phyloP scores from a whole-genome alignment of 2,888 invertebrate species.

The Petrophora chlorosata region DNA sequence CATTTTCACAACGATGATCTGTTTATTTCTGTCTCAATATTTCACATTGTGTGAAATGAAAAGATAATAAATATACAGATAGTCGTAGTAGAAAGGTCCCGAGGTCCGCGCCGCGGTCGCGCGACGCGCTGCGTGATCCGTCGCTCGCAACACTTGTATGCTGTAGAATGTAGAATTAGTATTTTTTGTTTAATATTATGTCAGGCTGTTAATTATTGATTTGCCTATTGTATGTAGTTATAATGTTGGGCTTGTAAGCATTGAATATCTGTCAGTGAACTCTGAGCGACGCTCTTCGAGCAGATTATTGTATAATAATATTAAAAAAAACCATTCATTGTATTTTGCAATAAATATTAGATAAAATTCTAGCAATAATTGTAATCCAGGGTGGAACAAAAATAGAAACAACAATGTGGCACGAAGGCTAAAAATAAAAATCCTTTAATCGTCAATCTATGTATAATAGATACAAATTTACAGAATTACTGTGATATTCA shows the following conservation, averaged over 20 bases:
- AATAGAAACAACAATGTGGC: slow-evolving; percentile 1
- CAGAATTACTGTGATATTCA: slow-evolving; percentile 77
- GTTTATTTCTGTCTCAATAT: too few relatives aligned
- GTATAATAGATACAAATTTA: slow-evolving; percentile 55
- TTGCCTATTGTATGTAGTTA: slow-evolving; percentile 20
- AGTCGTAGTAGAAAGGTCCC: background rate
- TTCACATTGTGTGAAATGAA: too few relatives aligned
- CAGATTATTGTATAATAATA: slow-evolving; percentile 13
- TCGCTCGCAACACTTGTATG: background rate
- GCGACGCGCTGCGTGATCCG: background rate
- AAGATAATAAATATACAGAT: too few relatives aligned
- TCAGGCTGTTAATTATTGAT: slow-evolving; percentile 17
- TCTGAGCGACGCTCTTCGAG: slow-evolving; percentile 8
- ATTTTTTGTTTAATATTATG: slow-evolving; percentile 12
- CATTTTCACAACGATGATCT: too few relatives aligned
- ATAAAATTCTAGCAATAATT: slow-evolving; percentile 5
- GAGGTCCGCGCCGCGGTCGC: background rate
- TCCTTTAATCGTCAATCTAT: slow-evolving; percentile 54
- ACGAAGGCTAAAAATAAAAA: slow-evolving; percentile 39
- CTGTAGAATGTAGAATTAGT: slow-evolving; percentile 27
- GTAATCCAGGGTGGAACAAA: slow-evolving; percentile 8
- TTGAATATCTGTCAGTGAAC: slow-evolving; percentile 20
- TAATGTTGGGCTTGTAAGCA: slow-evolving; percentile 20
- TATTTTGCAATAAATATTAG: slow-evolving; percentile 11
- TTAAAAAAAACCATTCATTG: slow-evolving; percentile 1